A percentile compares a stretch with the other conserved stretches of the same genome.
These are phyloP conservation scores for Athalia cordata DNA, from an alignment of 2,888 invertebrate species.

Conservation along the genomic window DNA sequence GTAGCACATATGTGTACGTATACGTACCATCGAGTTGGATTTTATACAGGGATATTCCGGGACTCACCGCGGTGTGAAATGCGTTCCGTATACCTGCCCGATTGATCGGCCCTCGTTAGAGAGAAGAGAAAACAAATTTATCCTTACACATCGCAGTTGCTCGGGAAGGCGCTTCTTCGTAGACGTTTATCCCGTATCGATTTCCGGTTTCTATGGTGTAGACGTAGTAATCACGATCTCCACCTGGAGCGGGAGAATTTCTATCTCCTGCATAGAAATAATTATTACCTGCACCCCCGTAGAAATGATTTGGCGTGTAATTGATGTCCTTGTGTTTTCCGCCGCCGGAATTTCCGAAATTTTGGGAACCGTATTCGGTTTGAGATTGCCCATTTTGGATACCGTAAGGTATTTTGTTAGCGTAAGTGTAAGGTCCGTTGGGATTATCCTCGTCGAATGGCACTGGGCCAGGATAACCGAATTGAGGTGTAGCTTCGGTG, in stretches of 20 bases:
- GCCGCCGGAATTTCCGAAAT: background rate
- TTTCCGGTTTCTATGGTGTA: slow-evolving; percentile 11
- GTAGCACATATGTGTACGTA: slow-evolving; percentile 11
- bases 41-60: too few species aligned
- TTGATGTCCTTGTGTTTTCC: background rate
- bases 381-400: background rate
- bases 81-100: too few species aligned
- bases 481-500: background rate
- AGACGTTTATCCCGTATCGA: slow-evolving; percentile 12
- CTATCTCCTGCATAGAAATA: background rate
- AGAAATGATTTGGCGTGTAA: slow-evolving; percentile 6
- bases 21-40: background rate
- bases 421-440: slow-evolving; percentile 4
- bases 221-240: background rate
- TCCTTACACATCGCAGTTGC: slow-evolving; percentile 13
- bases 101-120: too few species aligned
- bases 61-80: background rate
- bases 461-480: background rate
- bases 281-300: background rate
- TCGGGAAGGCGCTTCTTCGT: background rate
- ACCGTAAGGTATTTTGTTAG: background rate
- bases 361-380: background rate
- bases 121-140: background rate
- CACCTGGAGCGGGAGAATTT: too few species aligned
- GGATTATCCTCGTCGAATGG: slow-evolving; percentile 43